Evolutionary conservation across 2,113 vertebrate genomes (phyloP), one percentile per base, ranked within the genome.

Genomic region (Suncus etruscus): DNA sequence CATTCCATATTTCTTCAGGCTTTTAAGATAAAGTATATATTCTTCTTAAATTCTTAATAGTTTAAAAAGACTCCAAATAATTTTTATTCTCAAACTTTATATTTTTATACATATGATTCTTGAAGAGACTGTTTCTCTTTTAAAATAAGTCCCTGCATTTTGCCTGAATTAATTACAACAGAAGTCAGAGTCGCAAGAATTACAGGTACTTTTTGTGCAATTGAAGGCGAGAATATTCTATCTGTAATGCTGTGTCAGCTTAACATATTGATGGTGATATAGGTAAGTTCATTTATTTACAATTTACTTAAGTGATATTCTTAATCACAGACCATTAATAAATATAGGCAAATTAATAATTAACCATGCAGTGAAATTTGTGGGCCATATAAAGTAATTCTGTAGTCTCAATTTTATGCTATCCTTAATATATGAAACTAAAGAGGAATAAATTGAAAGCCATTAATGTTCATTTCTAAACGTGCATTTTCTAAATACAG

Each of bases 81-180:
- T 70, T 48, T 32, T 82, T n/a, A 48, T 91, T 76, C 24, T 93
- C 47, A 31, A 85, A 85, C 24, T 76, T 10, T 80, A 27, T 58
- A 80, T 45, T 65, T 74, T 47, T 8, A 58, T 88, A n/a, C 0
- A 48, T 81, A 31, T 76, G 16, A 1, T 70, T 72, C 25, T 85
- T 86, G 16, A 95, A 91, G 27, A 91, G n/a, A 8, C 18, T 81
- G 75, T 85, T 77, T 5, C 6, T 85, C 25, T 77, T 69, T 29
- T 72, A 77, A 76, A 11, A 85, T 25, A 86, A 78, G 2, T 6
- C 25, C 27, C 32, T 68, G 54, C 70, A 93, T 66, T 3, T 85
- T n/a, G 25, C 31, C 65, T 70, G 76, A 86, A 81, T 76, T 8
- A 27, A 29, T 72, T n/a, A 85, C 45, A 32, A 11, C 29, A 4